Percentiles rank a stretch among this genome's conserved stretches.
Evolutionary conservation across 30 jellyfish, hydroid and myxozoan genomes (phyloP).

Genomic region (Aurelia sp.): DNA sequence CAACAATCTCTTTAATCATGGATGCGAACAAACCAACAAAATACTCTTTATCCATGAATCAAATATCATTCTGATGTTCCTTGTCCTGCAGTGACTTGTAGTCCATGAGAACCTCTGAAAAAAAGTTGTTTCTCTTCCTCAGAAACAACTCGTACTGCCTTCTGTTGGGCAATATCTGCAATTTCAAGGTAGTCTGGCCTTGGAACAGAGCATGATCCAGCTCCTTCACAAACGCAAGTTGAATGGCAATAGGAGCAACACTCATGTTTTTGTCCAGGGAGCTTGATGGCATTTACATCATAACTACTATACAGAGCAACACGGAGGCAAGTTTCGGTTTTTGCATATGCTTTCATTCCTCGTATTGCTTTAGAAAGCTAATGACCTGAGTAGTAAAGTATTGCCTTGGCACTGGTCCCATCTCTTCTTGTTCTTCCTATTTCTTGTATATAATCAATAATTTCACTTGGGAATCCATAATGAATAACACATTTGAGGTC

Average conservation of each 20-base stretch:
- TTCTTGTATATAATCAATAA: constrained; percentile 22
- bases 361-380: constrained; percentile 10
- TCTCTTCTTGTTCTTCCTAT: constrained; percentile 46
- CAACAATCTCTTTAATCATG: constrained; percentile 2
- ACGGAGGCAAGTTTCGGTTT: constrained; percentile 13
- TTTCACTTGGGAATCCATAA: constrained; percentile 29
- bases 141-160: constrained; percentile 11
- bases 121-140: constrained; percentile 27
- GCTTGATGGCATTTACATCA: constrained; percentile 4
- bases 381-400: constrained; percentile 21
- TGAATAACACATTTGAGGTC: constrained; percentile 23
- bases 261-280: constrained; percentile 16
- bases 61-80: neutral
- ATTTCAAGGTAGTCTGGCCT: neutral
- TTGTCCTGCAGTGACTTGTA: neutral
- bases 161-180: neutral
- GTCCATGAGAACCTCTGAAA: constrained; percentile 2
- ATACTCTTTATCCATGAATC: neutral
- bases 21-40: constrained; percentile 7
- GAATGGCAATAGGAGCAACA: constrained; percentile 32
- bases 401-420: neutral
- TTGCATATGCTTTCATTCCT: constrained; percentile 35
- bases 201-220: neutral
- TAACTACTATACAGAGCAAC: neutral
- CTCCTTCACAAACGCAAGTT: constrained; percentile 4